Evolutionary conservation across 1,140 invertebrate genomes (phyloP), one percentile per base, ranked within the genome.

Genomic region (Ladona fulva): DNA sequence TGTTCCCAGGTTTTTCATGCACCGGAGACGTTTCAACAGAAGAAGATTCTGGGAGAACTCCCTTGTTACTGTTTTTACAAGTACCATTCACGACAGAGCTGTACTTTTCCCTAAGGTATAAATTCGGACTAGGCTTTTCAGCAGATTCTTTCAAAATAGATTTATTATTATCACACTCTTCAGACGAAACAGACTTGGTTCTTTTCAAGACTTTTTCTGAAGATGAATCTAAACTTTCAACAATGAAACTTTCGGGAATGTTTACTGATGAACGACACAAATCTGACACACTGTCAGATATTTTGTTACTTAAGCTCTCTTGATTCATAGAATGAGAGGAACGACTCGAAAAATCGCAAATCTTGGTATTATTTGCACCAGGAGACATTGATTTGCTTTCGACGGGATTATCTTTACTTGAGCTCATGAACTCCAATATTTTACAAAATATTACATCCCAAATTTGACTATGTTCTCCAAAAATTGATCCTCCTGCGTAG

Each of bases 401-500:
- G 52, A 66, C 29, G 1, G 52, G 52, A 6, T 66, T 66, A 6
- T 12, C 52, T 66, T 66, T 12, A 12, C 5, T 22, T 66, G n/a
- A 22, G 1, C 52, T 12, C 52, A 3, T 6, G 5, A 66, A 22
- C n/a, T 66, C 52, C 14, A 12, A 3, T 19, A 66, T 6, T 66
- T 66, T 66, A 6, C 52, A 12, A 3, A 66, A 3, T 3, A 66
- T 22, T 24, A 24, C 29, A 24, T 79, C 77, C 52, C 75, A 79
- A 74, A 78, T 78, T 44, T 25, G 52, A 77, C 37, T 42, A 25
- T 42, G n/a, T 25, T 74, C 59, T 25, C 66, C 75, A 75, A 42
- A 24, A 14, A 59, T 59, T 78, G 25, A 19, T 77, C 37, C 44
- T 7, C 78, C 78, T 1, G 42, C 16, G 12, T 80, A 79, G 76